Conservation (phyloP, 2,113 vertebrate species). For the Barnardius zonarius region DNA sequence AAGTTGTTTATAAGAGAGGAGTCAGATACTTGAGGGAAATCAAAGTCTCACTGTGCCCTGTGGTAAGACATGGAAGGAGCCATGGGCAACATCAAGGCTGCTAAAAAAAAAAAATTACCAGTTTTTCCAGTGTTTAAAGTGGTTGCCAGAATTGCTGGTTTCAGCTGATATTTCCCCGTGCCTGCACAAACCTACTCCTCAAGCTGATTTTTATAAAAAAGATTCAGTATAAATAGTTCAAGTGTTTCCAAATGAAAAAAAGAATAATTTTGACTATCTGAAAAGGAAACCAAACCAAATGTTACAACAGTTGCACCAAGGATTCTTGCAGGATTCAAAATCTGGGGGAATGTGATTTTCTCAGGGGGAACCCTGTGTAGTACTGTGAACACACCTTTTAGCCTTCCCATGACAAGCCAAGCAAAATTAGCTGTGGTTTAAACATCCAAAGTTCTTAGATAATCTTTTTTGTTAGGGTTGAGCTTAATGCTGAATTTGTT, state of each 20-base stretch:
- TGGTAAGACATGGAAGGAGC: background rate
- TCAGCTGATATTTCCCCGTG: background rate
- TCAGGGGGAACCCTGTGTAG: background rate
- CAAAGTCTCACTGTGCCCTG: background rate
- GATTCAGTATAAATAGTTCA: background rate
- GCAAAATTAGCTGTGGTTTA: background rate
- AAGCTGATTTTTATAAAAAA: background rate
- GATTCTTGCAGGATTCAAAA: background rate
- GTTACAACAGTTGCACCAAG: rapidly evolving
- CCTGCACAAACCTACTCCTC: background rate
- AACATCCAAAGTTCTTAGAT: background rate
- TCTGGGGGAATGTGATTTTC: rapidly evolving
- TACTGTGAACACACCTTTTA: background rate
- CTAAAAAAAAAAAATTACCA: background rate
- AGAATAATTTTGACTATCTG: background rate
- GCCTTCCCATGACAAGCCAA: background rate
- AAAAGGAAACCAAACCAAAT: background rate
- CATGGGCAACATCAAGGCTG: background rate
- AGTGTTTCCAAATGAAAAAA: background rate
- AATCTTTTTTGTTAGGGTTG: background rate
- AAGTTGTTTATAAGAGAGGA: background rate
- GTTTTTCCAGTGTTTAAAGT: background rate
- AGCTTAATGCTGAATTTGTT: background rate
- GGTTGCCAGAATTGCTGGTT: background rate
- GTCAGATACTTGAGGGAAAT: background rate